Percentiles rank a stretch among this genome's conserved stretches.
These are phyloP conservation scores for Diceros bicornis DNA, from an alignment of 2,797 vertebrate species.

Conservation along the genomic window DNA sequence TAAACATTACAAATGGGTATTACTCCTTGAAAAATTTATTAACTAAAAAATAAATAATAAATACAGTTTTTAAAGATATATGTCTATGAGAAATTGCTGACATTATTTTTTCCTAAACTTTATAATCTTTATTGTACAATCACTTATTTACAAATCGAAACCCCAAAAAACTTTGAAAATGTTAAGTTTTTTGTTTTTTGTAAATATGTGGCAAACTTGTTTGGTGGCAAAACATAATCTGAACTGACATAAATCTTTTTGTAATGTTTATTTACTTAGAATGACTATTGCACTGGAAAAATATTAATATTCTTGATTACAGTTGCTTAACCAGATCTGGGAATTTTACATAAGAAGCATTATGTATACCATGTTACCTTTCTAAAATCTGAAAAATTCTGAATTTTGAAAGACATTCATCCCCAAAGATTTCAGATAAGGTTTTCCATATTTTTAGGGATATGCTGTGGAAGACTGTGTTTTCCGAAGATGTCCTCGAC, in stretches of 20 bases:
- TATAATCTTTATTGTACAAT: neutral
- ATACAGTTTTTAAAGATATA: neutral
- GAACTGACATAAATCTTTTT: neutral
- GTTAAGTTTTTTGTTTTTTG: neutral
- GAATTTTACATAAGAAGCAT: neutral
- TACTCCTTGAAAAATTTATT: neutral
- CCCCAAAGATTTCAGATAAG: neutral
- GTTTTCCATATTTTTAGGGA: neutral
- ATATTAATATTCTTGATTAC: neutral
- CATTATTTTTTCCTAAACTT: neutral
- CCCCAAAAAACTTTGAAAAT: neutral
- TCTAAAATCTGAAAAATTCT: neutral
- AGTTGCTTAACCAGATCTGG: neutral
- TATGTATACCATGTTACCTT: neutral
- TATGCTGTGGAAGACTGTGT: neutral
- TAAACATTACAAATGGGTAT: neutral
- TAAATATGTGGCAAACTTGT: neutral
- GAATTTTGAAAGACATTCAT: neutral
- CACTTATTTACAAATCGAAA: neutral
- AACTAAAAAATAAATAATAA: neutral
- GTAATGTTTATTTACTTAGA: neutral
- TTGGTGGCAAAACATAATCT: neutral
- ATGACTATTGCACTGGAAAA: neutral
- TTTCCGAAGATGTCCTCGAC: neutral
- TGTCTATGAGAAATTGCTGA: neutral